phyloP scores from a whole-genome alignment of 1,140 invertebrate species.

The Spodoptera frugiperda region DNA sequence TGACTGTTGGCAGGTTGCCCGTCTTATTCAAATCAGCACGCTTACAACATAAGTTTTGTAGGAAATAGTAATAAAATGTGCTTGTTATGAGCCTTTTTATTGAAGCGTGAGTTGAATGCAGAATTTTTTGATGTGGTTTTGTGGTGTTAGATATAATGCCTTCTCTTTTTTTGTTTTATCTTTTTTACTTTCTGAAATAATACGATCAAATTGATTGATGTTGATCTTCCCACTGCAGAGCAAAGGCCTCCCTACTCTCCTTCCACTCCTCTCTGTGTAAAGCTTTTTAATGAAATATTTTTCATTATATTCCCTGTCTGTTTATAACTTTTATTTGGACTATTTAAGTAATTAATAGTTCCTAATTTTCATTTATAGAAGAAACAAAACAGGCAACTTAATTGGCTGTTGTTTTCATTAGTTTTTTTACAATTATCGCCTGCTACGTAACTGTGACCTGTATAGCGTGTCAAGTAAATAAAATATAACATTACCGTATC shows the following conservation, averaged over 20 bases:
- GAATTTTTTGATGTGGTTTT: conserved; percentile 18
- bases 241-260: too few relatives aligned
- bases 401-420: neutral
- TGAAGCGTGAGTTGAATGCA: conserved; percentile 15
- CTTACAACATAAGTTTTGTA: conserved; percentile 33
- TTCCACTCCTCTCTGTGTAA: too few relatives aligned
- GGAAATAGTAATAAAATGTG: conserved; percentile 42
- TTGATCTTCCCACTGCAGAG: too few relatives aligned
- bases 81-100: conserved; percentile 22
- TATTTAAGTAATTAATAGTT: neutral
- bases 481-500: neutral
- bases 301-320: too few relatives aligned
- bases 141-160: neutral
- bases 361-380: too few relatives aligned
- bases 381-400: too few relatives aligned
- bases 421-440: neutral
- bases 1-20: conserved; percentile 23
- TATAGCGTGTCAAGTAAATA: neutral
- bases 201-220: too few relatives aligned
- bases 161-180: neutral
- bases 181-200: too few relatives aligned
- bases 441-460: neutral
- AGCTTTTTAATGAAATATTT: too few relatives aligned
- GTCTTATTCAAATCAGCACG: conserved; percentile 35
- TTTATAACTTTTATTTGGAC: too few relatives aligned